Evolutionary conservation across 2,888 invertebrate genomes (phyloP).

Genomic region (Drosophila longiperda): DNA sequence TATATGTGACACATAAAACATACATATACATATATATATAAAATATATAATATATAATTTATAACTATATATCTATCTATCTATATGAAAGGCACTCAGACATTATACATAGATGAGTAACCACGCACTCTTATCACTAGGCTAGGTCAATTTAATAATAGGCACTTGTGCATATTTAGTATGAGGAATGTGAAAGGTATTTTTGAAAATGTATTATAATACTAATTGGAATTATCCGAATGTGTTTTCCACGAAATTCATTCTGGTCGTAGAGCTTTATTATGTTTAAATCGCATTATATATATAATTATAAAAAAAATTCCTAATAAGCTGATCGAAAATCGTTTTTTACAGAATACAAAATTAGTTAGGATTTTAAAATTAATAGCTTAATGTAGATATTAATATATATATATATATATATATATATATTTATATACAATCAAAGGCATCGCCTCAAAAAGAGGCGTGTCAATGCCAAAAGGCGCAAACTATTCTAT

Average conservation of each 20-base stretch:
- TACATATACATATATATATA: constrained; percentile 39
- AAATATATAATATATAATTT: constrained; percentile 11
- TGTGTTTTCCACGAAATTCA: no score
- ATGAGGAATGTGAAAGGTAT: constrained; percentile 4
- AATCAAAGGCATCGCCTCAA: constrained; percentile 26
- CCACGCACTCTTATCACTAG: constrained; percentile 35
- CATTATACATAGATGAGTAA: constrained; percentile 34
- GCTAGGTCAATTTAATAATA: constrained; percentile 29
- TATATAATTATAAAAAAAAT: neutral
- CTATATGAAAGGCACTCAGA: constrained; percentile 33
- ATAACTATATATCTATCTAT: constrained; percentile 7
- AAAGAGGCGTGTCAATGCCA: neutral
- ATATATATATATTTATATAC: constrained; percentile 37
- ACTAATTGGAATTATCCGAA: neutral
- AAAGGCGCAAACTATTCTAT: constrained; percentile 38
- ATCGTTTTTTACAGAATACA: neutral
- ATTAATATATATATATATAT: constrained; percentile 16
- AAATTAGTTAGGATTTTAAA: constrained; percentile 1
- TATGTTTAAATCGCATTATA: neutral
- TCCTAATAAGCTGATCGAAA: neutral
- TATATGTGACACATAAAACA: constrained; percentile 76
- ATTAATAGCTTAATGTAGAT: constrained; percentile 10
- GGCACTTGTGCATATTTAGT: constrained; percentile 54
- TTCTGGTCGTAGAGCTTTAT: neutral
- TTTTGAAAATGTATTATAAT: neutral